A percentile compares a stretch with the other conserved stretches of the same genome.
Conservation (phyloP, 2,888 invertebrate species). For the Hemicrepidius hirtus region DNA sequence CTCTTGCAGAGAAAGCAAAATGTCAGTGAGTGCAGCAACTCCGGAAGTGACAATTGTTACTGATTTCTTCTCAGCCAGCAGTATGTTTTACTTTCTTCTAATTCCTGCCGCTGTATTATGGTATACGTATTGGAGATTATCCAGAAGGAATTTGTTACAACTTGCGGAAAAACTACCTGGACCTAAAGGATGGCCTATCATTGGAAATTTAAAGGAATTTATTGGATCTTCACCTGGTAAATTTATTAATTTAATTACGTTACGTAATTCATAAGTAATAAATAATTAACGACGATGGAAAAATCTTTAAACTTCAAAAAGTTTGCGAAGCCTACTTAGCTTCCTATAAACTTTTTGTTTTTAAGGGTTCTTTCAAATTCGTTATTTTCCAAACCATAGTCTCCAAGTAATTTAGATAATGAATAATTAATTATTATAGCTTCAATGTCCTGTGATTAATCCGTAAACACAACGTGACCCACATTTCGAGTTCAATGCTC, state of each 20-base stretch:
- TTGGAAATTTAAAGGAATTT: conserved; percentile 86
- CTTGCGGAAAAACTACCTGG: conserved; percentile 84
- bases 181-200: conserved; percentile 81
- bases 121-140: conserved; percentile 85
- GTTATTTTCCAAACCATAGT: too few species aligned
- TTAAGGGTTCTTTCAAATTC: too few species aligned
- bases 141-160: conserved; percentile 82
- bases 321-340: too few species aligned
- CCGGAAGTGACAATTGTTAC: conserved; percentile 55
- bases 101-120: conserved; percentile 81
- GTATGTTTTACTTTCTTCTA: conserved; percentile 83
- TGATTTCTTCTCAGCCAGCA: conserved; percentile 73
- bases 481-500: too few species aligned
- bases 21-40: conserved; percentile 62
- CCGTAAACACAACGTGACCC: too few species aligned
- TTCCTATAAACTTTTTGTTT: too few species aligned
- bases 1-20: conserved; percentile 50
- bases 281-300: too few species aligned
- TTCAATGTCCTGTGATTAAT: too few species aligned
- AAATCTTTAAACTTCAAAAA: too few species aligned
- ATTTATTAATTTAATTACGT: conserved; percentile 57
- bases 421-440: too few species aligned
- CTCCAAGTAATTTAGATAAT: too few species aligned
- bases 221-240: conserved; percentile 83
- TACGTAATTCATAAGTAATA: too few species aligned